phyloP scores from a whole-genome alignment of 1,140 invertebrate genomes.

The Cyclargus thomasi region DNA sequence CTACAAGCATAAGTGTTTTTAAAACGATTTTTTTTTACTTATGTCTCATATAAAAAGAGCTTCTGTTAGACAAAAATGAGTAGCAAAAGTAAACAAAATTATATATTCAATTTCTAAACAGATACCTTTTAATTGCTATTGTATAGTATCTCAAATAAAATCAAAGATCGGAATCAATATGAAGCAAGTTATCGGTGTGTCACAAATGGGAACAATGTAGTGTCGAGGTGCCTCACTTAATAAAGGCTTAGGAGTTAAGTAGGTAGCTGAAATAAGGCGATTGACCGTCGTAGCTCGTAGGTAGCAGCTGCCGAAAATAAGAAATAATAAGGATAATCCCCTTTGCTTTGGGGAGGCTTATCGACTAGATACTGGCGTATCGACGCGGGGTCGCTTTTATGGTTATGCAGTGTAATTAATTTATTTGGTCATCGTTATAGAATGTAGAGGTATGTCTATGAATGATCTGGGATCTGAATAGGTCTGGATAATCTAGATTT shows the following conservation, averaged over 20 bases:
- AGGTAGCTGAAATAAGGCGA: constrained; percentile 35
- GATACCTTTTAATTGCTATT: no score
- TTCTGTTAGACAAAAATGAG: no score
- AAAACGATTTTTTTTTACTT: no score
- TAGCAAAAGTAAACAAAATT: no score
- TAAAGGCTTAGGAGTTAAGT: constrained; percentile 26
- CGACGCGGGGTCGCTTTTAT: background rate
- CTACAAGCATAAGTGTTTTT: no score
- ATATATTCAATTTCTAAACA: no score
- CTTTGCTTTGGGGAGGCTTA: constrained; percentile 36
- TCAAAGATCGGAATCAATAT: background rate
- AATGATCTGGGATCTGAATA: no score
- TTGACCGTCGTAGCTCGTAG: constrained; percentile 36
- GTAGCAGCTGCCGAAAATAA: constrained; percentile 39
- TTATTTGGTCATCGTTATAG: background rate
- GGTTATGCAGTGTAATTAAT: background rate
- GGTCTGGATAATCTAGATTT: no score
- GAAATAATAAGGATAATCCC: constrained; percentile 66
- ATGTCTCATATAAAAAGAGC: no score
- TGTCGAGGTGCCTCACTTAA: constrained; percentile 15
- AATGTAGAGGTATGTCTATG: no score
- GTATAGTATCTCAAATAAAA: no score
- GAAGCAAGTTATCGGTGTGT: background rate
- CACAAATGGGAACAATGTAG: constrained; percentile 7
- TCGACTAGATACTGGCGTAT: constrained; percentile 20